Evolutionary conservation across 2,797 vertebrate genomes (phyloP), one percentile per base, ranked within the genome.

Genomic region (Octomys mimax): DNA sequence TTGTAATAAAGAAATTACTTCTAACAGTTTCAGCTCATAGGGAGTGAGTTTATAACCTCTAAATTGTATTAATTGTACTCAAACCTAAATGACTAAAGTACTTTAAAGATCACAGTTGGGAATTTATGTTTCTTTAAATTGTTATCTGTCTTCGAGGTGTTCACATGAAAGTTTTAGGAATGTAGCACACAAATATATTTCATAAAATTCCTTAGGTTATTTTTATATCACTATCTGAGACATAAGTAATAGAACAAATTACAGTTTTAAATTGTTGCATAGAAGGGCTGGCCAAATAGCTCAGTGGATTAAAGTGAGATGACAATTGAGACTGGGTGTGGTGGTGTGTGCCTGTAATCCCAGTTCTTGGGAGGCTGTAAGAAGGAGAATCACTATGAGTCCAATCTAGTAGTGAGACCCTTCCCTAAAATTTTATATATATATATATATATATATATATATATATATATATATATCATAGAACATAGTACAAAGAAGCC

Each of bases 141-240:
- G 28, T 80, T 84, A n/a, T 6, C 22, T 85, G 11, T 86, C 4
- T 78, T 91, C 6, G 26, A 73, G 57, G 22, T 18, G 3, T 83
- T 33, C 83, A 78, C 95, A 93, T 86, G 70, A n/a, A 88, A 77
- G 59, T 2, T 82, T 19, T 70, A 73, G n/a, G 33, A 91, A 19
- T 68, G 3, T 31, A 31, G 4, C 6, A 79, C 6, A 22, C 80
- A 68, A 46, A 71, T 80, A 66, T 70, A 86, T 46, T 61, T 95
- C 89, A 57, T 68, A 81, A 80, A 87, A 1, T 71, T 84, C 70
- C 24, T 70, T 9, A 54, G 33, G 13, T 33, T 11, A 87, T 80
- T 90, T 96, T 95, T 36, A 64, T 87, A 80, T 87, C 73, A 68
- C 22, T 28, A 57, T 3, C 13, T n/a, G 28, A 62, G 16, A 86